phyloP scores from a whole-genome alignment of 1,140 invertebrate species.

The Harpegnathos saltator region DNA sequence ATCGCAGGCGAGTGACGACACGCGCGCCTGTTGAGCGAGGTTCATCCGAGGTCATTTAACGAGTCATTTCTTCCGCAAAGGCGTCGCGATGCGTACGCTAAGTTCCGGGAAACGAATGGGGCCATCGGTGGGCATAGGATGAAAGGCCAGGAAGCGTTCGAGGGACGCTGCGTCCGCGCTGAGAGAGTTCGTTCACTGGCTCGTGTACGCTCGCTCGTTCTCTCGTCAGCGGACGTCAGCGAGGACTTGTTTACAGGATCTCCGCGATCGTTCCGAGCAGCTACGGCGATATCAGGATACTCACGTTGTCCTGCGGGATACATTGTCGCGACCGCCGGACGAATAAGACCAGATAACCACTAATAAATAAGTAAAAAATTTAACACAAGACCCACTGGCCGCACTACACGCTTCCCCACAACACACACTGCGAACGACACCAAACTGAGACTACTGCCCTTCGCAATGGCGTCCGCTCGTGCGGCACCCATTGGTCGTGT shows the following conservation, averaged over 20 bases:
- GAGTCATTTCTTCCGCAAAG: conserved; percentile 37
- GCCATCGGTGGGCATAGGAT: too few relatives aligned
- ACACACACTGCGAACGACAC: conserved; percentile 77
- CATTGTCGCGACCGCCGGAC: conserved; percentile 81
- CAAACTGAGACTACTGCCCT: conserved; percentile 63
- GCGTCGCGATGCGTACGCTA: conserved; percentile 24
- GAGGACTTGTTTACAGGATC: conserved; percentile 31
- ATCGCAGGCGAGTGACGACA: conserved; percentile 70
- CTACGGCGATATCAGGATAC: conserved; percentile 66
- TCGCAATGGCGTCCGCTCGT: conserved; percentile 78
- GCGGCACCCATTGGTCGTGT: conserved; percentile 65
- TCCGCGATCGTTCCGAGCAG: not conserved
- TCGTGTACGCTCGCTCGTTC: conserved; percentile 5
- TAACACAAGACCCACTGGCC: conserved; percentile 83
- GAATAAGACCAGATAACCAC: conserved; percentile 79
- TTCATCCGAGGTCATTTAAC: conserved; percentile 75
- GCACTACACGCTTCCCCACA: conserved; percentile 83
- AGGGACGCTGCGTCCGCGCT: not conserved
- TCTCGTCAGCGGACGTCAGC: not conserved
- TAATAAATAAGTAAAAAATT: conserved; percentile 84
- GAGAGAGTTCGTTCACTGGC: not conserved
- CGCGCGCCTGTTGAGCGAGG: conserved; percentile 79
- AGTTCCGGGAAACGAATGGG: too few relatives aligned
- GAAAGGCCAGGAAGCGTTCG: conserved; percentile 52
- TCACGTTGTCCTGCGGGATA: conserved; percentile 86